Evolutionary conservation across 2,113 vertebrate species (phyloP), one percentile per base, ranked within the genome.

Genomic region (Heterochromis multidens): DNA sequence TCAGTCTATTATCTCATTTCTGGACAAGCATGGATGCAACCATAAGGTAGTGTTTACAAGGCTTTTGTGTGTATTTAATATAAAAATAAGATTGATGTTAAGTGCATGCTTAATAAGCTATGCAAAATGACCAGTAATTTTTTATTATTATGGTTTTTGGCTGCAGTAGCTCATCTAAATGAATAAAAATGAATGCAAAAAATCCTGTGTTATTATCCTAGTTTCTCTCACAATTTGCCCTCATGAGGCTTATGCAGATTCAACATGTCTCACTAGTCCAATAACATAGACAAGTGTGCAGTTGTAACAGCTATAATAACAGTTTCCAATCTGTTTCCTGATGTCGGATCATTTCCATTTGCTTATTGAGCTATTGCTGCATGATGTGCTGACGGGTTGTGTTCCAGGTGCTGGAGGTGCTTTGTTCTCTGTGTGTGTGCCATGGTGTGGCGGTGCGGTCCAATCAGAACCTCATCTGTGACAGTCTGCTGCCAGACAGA

Each of bases 401-500:
- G 19, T 92, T 92, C 43, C 93, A 99, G 98, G 98, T 99, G 78
- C 95, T 99, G 92, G 98, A 99, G 67, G 98, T 99, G 85, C 93
- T 99, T 3, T 96, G 97, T 86, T 99, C 98, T 12, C 96, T 99
- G 6, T 99, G 98, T 91, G 97, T 98, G 79, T 99, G 98, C 93
- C 97, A 98, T 31, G 97, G 97, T 56, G 97, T 98, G 12, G 98
- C 98, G 1, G 97, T 99, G 62, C 95, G 98, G 1, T 97, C 98
- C 81, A 99, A 99, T 95, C 98, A 99, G 85, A 97, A 99, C 91
- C 96, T 98, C 86, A 99, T 99, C 89, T 99, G 97, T 93, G 97
- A 99, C 92, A 97, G 97, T 85, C 96, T 99, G 65, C 96, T 99
- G 61, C 96, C 98, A 23, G 96, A 97, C 89, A 95, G 98, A 95